A percentile compares a stretch with the other conserved stretches of the same genome.
Evolutionary conservation across 1,140 invertebrate genomes (phyloP).

Genomic region (Muscidifurax raptorellus): DNA sequence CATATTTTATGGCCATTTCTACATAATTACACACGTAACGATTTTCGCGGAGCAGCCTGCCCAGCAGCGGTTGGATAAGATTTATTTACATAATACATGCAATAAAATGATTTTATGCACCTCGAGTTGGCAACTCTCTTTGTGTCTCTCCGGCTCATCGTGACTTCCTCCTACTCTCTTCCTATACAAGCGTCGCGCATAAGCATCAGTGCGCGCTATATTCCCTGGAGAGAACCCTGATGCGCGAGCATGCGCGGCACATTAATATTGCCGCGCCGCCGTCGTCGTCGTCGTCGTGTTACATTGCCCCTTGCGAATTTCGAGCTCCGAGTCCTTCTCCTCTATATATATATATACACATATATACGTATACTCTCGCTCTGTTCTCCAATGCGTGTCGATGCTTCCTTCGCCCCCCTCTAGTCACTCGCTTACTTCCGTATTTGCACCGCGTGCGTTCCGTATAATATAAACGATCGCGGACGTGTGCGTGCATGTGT

Average conservation of each 20-base stretch:
- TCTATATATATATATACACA: not conserved
- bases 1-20: too few species aligned
- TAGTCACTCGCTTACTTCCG: conserved; percentile 3
- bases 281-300: conserved; percentile 22
- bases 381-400: not conserved
- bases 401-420: not conserved
- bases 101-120: not conserved
- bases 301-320: conserved; percentile 40
- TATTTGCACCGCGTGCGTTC: not conserved
- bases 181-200: not conserved
- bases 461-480: not conserved
- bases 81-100: not conserved
- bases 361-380: not conserved
- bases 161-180: not conserved
- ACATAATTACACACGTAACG: not conserved
- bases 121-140: not conserved
- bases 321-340: not conserved
- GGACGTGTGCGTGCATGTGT: not conserved
- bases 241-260: conserved; percentile 24
- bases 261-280: conserved; percentile 41
- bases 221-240: not conserved
- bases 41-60: not conserved
- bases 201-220: not conserved
- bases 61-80: not conserved
- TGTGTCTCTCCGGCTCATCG: not conserved